A percentile compares a stretch with the other conserved stretches of the same genome.
These are phyloP conservation scores for Hypanus sabinus DNA, from an alignment of 2,113 vertebrate genomes.

Conservation along the genomic window DNA sequence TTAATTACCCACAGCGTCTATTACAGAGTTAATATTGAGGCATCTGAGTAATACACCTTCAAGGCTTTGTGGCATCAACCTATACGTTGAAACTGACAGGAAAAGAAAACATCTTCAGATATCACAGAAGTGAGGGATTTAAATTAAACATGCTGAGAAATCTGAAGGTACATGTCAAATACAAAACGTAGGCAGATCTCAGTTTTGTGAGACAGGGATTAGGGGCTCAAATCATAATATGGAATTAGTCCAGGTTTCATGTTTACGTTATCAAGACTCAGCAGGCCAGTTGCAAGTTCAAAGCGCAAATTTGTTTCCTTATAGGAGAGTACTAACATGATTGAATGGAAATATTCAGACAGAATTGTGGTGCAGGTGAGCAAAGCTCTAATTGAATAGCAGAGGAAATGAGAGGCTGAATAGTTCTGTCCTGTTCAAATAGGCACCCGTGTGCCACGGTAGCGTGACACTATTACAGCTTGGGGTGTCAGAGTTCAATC, in stretches of 20 bases:
- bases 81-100: background rate
- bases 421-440: background rate
- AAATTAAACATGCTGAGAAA: background rate
- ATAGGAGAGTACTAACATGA: background rate
- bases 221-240: background rate
- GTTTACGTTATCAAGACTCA: background rate
- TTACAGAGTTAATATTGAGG: background rate
- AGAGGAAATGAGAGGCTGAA: background rate
- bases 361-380: background rate
- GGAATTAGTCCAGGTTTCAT: background rate
- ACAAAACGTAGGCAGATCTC: background rate
- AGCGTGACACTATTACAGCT: too few species aligned
- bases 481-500: too few species aligned
- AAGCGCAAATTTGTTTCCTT: background rate
- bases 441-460: too few species aligned
- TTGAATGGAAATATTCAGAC: background rate
- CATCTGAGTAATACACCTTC: background rate
- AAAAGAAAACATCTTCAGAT: background rate
- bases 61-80: background rate
- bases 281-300: background rate
- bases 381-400: background rate
- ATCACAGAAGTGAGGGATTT: background rate
- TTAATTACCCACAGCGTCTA: background rate
- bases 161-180: background rate
- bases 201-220: background rate